Percentiles rank a stretch among this genome's conserved stretches.
Conservation (phyloP, 2,888 invertebrate genomes). For the Gnatocerus cornutus region DNA sequence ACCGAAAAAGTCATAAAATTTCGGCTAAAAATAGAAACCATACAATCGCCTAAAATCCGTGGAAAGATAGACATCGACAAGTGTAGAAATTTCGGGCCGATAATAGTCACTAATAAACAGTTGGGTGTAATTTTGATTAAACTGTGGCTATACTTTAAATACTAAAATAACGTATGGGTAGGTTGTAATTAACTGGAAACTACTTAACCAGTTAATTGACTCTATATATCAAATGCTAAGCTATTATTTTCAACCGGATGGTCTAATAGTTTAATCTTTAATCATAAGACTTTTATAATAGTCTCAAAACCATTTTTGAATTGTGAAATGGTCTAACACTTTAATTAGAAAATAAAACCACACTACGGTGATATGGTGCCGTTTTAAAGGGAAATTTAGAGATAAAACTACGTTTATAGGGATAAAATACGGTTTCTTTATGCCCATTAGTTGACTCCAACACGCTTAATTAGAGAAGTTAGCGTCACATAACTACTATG, state of each 20-base stretch:
- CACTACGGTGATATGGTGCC: slow-evolving; percentile 15
- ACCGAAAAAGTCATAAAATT: no score
- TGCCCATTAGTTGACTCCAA: slow-evolving; percentile 26
- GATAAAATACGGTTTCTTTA: slow-evolving; percentile 30
- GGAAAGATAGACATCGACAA: no score
- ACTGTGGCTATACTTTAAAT: slow-evolving; percentile 57
- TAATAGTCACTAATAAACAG: slow-evolving; percentile 18
- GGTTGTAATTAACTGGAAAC: slow-evolving; percentile 61
- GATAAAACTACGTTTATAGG: slow-evolving; percentile 27
- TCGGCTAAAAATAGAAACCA: no score
- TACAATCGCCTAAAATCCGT: no score
- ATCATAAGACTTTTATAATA: slow-evolving; percentile 48
- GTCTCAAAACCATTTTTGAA: slow-evolving; percentile 41
- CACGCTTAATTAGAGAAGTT: slow-evolving; percentile 27
- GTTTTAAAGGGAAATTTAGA: slow-evolving; percentile 31
- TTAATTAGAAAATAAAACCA: slow-evolving; percentile 39
- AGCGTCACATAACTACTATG: slow-evolving; percentile 21
- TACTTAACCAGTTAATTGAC: slow-evolving; percentile 62
- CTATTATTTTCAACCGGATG: slow-evolving; percentile 62
- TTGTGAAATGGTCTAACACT: slow-evolving; percentile 40
- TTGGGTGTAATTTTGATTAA: slow-evolving; percentile 55
- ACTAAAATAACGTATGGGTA: slow-evolving; percentile 57
- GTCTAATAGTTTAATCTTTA: slow-evolving; percentile 60
- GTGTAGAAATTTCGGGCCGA: neutral
- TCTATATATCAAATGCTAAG: slow-evolving; percentile 60